phyloP scores from a whole-genome alignment of 1,140 invertebrate species.

The Diuraphis noxia region DNA sequence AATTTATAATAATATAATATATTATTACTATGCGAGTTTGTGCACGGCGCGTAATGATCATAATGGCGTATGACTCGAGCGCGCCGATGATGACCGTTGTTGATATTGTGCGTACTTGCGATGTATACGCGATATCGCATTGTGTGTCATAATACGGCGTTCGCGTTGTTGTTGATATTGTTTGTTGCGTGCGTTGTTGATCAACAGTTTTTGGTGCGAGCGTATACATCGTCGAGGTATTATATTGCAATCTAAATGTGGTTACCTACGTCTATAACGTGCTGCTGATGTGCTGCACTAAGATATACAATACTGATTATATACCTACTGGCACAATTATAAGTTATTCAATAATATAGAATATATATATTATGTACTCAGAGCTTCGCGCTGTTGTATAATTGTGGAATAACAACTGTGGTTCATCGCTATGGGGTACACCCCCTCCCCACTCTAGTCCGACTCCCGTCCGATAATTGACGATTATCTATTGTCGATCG shows the following conservation, averaged over 20 bases:
- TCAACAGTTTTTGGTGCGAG: background rate
- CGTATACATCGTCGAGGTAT: background rate
- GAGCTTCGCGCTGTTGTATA: background rate
- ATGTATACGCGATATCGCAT: background rate
- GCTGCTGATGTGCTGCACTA: background rate
- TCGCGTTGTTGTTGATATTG: background rate
- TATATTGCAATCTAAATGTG: background rate
- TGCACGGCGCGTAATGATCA: background rate
- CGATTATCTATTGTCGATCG: background rate
- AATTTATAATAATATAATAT: background rate
- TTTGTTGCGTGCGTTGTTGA: background rate
- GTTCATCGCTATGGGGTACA: background rate
- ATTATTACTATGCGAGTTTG: background rate
- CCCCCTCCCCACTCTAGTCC: too few relatives aligned
- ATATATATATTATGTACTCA: background rate
- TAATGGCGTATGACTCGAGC: background rate
- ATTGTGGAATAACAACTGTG: background rate
- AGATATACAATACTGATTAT: background rate
- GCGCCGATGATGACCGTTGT: background rate
- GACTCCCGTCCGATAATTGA: background rate
- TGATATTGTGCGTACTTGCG: background rate
- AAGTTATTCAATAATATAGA: background rate
- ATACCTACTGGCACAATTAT: background rate
- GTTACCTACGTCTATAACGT: background rate
- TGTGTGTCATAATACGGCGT: background rate